Base-by-base conservation (phyloP, 2,797 vertebrate species). In the Malacoraja senta region DNA sequence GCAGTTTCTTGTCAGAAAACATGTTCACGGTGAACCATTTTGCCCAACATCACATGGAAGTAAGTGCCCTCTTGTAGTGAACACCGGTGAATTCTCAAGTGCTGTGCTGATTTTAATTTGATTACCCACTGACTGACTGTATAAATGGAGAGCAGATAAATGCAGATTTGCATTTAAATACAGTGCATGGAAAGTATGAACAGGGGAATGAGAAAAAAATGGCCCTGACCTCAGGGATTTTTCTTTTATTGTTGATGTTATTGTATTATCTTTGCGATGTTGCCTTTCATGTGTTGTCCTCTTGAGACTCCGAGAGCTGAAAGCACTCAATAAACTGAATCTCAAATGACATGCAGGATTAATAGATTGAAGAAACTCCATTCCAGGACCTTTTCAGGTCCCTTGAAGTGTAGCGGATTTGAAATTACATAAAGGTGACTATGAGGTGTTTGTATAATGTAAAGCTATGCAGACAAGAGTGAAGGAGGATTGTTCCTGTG, bases 241-340 rank as follows among this genome's bases (percentile, higher is more conserved):
- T 3, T 19, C 32, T 35, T 63, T 86, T 58, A 84, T 65, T 86
- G 61, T 86, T 65, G 83, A 17, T 32, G 29, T 63, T 86, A 88
- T 68, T 88, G 63, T 35, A 9, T 68, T 65, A 21, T 68, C 83
- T 88, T 88, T 68, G n/a, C 35, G 8, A 68, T 32, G n/a, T 88
- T 32, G 2, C 63, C 63, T 21, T 68, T 68, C 61, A 68, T 35
- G 84, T 68, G 84, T 88, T 35, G n/a, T 35, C 61, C 63, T 88
- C 63, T 35, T 21, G 84, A 68, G 17, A 35, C 63, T 35, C 61
- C 1, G 29, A 84, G 81, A 88, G 63, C 63, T 88, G 84, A 88
- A 88, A 88, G 63, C 61, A 88, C n/a, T 88, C 84, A 32, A 21
- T 68, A 68, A 68, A 88, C 63, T 88, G n/a, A 88, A 88, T 68